Evolutionary conservation across 35 echinoderm and acorn worm genomes (phyloP).

Genomic region (Holothuria glaberrima): DNA sequence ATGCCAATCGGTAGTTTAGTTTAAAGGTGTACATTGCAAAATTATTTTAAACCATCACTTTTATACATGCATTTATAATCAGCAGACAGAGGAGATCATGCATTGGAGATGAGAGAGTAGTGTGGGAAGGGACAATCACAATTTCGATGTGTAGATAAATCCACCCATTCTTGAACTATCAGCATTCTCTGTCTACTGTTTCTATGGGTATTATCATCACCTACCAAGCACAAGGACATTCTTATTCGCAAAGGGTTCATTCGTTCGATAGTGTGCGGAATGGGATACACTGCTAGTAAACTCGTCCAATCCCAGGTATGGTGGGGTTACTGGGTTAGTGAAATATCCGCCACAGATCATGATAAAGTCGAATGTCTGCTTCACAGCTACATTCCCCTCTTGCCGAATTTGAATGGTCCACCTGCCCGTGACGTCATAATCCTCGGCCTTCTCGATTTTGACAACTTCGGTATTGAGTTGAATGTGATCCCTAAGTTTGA

Average conservation of each 20-base stretch:
- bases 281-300: constrained; percentile 42
- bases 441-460: constrained; percentile 37
- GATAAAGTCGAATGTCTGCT: constrained; percentile 50
- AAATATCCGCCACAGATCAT: constrained; percentile 59
- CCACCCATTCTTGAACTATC: neutral
- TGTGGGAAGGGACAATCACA: neutral
- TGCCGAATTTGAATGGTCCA: constrained; percentile 39
- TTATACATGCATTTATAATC: too few relatives aligned
- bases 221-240: constrained; percentile 55
- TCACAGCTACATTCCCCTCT: neutral
- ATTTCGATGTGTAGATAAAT: too few relatives aligned
- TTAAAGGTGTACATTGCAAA: too few relatives aligned
- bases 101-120: neutral
- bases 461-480: constrained; percentile 44
- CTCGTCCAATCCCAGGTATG: constrained; percentile 20
- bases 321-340: constrained; percentile 21
- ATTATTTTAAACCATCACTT: too few relatives aligned
- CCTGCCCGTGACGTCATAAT: constrained; percentile 56
- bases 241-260: constrained; percentile 37
- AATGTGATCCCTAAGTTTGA: constrained; percentile 52
- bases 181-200: neutral
- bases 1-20: too few relatives aligned
- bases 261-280: constrained; percentile 31
- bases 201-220: neutral
- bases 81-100: too few relatives aligned